phyloP scores from a whole-genome alignment of 2,888 invertebrate genomes.

The Endotricha flammealis region DNA sequence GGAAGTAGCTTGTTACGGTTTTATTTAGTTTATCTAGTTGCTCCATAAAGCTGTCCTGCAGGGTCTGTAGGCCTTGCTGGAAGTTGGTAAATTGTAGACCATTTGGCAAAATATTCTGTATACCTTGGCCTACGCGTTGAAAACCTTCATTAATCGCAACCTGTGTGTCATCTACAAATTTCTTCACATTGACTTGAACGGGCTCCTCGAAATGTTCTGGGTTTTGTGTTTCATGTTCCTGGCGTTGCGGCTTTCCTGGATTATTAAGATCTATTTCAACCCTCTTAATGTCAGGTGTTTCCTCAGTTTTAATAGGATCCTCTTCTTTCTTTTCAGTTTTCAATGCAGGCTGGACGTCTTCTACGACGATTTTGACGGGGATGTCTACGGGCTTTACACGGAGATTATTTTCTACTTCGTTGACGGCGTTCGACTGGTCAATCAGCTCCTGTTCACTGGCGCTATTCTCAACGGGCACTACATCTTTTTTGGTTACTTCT shows the following conservation, averaged over 20 bases:
- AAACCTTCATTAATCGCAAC: constrained; percentile 36
- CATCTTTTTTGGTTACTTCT: constrained; percentile 32
- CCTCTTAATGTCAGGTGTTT: constrained; percentile 39
- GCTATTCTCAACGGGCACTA: constrained; percentile 28
- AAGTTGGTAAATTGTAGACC: constrained; percentile 42
- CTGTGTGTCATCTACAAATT: constrained; percentile 44
- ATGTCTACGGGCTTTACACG: constrained; percentile 34
- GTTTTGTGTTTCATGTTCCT: constrained; percentile 65
- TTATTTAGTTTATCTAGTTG: constrained; percentile 51
- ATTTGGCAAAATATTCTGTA: constrained; percentile 40
- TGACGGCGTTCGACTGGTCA: constrained; percentile 36
- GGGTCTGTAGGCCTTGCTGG: constrained; percentile 40
- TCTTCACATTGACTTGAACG: constrained; percentile 39
- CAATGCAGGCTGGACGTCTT: constrained; percentile 30
- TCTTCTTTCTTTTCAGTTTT: constrained; percentile 33
- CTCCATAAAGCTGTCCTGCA: constrained; percentile 41
- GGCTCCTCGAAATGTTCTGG: constrained; percentile 44
- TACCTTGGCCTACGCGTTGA: constrained; percentile 41
- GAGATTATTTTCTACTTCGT: constrained; percentile 46
- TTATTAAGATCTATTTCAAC: constrained; percentile 49
- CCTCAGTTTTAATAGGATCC: constrained; percentile 24
- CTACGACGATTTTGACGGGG: constrained; percentile 54
- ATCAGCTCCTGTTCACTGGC: constrained; percentile 37
- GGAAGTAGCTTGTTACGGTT: constrained; percentile 40
- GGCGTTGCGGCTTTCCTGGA: constrained; percentile 60